These are phyloP conservation scores for Acanthurus tractus DNA, from an alignment of 2,797 vertebrate genomes.

Conservation along the genomic window DNA sequence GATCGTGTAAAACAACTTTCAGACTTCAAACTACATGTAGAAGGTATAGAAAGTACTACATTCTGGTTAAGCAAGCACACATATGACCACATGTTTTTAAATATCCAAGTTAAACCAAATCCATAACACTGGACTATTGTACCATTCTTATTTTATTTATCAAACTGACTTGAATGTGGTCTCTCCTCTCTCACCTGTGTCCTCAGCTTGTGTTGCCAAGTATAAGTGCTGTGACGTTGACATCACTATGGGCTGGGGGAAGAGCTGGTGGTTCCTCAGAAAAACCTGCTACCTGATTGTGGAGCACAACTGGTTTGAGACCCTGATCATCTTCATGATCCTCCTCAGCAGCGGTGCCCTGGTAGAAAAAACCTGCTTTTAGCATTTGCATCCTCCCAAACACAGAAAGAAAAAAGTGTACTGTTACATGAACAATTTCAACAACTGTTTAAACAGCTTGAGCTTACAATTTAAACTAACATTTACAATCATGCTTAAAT, in stretches of 20 bases:
- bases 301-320: constrained; percentile 99
- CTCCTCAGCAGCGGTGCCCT: constrained; percentile 97
- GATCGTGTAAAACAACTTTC: background rate
- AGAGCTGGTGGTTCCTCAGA: constrained; percentile 96
- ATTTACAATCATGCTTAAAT: background rate
- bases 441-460: background rate
- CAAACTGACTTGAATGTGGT: background rate
- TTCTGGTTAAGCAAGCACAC: no score
- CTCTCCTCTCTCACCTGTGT: constrained; percentile 29
- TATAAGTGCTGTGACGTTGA: constrained; percentile 94
- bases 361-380: constrained; percentile 80
- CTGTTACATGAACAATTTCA: background rate
- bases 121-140: background rate
- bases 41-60: no score
- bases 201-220: constrained; percentile 91
- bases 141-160: background rate
- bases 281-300: constrained; percentile 99
- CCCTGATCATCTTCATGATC: constrained; percentile 99
- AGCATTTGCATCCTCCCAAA: background rate
- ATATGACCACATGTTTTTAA: no score
- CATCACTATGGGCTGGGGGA: constrained; percentile 93
- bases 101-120: no score
- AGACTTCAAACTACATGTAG: background rate
- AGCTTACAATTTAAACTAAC: background rate
- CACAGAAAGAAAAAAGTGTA: background rate